Conservation (phyloP, 2,113 vertebrate genomes). For the Etia nguti region DNA sequence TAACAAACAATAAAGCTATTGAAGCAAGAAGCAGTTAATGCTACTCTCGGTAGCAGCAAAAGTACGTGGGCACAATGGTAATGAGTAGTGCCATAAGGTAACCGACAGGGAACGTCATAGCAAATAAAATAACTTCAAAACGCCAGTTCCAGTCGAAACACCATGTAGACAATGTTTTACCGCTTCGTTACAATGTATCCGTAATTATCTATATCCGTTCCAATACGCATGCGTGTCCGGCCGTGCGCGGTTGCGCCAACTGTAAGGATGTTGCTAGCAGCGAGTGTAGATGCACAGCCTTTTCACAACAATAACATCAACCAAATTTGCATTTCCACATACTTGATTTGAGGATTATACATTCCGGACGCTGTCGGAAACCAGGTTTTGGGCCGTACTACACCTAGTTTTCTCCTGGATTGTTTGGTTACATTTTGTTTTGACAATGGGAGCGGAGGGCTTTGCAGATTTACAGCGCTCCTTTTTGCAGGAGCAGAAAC, state of each 20-base stretch:
- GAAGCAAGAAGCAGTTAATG: neutral
- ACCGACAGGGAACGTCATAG: neutral
- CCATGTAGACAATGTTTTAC: neutral
- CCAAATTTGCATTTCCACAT: slow-evolving; percentile 27
- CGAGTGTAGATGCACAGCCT: slow-evolving; percentile 61
- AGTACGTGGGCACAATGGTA: neutral
- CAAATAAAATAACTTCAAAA: no score
- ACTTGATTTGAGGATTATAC: slow-evolving; percentile 1
- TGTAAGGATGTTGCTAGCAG: slow-evolving; percentile 71
- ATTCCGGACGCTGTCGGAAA: neutral
- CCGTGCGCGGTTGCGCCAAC: slow-evolving; percentile 74
- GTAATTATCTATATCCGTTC: neutral
- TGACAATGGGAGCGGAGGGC: slow-evolving; percentile 65
- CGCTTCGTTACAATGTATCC: neutral
- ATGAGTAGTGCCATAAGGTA: neutral
- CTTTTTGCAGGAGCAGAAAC: slow-evolving; percentile 66
- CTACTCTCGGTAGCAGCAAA: neutral
- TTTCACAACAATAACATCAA: slow-evolving; percentile 74
- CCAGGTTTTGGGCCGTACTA: neutral
- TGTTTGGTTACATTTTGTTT: neutral
- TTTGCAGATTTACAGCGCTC: slow-evolving; percentile 65
- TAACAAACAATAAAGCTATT: neutral
- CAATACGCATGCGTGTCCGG: slow-evolving; percentile 62
- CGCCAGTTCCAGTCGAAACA: neutral
- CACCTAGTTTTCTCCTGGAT: neutral